Percentiles rank a stretch among this genome's conserved stretches.
Evolutionary conservation across 2,888 invertebrate genomes (phyloP).

Genomic region (Eutolmus rufibarbis): DNA sequence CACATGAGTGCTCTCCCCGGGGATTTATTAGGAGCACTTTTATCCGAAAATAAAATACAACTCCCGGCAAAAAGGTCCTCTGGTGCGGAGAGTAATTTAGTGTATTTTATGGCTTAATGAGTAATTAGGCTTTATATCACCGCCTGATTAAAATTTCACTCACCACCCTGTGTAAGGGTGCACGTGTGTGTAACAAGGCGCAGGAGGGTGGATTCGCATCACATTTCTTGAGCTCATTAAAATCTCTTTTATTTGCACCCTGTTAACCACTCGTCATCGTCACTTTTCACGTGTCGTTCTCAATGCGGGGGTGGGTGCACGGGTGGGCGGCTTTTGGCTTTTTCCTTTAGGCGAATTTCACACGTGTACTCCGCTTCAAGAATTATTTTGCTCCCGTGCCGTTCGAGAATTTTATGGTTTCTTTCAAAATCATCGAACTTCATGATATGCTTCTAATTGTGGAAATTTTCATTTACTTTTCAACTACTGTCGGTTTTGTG

Average conservation of each 20-base stretch:
- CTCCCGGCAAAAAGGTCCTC: not conserved
- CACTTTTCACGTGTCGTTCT: not conserved
- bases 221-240: not conserved
- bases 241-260: not conserved
- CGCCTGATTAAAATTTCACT: conserved; percentile 19
- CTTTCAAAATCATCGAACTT: not conserved
- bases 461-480: not conserved
- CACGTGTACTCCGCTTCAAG: too few relatives aligned
- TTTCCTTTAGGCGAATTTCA: too few relatives aligned
- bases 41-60: conserved; percentile 15
- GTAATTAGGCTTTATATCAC: conserved; percentile 16
- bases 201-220: not conserved
- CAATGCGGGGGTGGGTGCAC: not conserved
- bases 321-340: too few relatives aligned
- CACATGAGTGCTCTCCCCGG: not conserved
- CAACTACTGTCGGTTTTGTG: too few relatives aligned
- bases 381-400: not conserved
- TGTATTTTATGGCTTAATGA: conserved; percentile 24
- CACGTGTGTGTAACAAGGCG: not conserved
- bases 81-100: not conserved
- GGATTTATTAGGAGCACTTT: conserved; percentile 28
- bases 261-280: not conserved
- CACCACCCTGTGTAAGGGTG: not conserved
- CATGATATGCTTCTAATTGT: not conserved
- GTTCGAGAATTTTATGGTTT: not conserved